Evolutionary conservation across 2,113 vertebrate genomes (phyloP).

Genomic region (Syrmaticus mikado): DNA sequence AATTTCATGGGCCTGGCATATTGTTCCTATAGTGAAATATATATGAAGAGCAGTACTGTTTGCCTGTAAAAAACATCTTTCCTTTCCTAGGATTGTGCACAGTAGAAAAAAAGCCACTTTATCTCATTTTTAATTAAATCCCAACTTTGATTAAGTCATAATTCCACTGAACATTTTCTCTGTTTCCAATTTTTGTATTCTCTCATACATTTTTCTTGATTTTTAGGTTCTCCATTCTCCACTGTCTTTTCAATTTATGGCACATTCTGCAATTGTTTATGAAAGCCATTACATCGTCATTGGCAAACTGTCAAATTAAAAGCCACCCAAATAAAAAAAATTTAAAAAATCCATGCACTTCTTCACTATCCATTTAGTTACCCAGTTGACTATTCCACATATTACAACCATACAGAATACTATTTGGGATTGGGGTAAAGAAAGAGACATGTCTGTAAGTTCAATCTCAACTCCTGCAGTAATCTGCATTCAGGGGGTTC

Average conservation of each 20-base stretch:
- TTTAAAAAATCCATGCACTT: neutral
- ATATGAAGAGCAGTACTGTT: neutral
- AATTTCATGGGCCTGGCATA: neutral
- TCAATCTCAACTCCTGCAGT: neutral
- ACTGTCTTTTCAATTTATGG: slow-evolving; percentile 16
- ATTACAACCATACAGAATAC: neutral
- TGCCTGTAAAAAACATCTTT: neutral
- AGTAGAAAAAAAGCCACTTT: neutral
- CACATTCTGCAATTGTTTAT: slow-evolving; percentile 47
- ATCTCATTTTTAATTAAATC: neutral
- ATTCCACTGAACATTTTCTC: neutral
- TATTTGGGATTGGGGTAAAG: neutral
- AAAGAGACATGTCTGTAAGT: neutral
- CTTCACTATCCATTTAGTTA: neutral
- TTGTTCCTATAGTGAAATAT: neutral
- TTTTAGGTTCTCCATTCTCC: neutral
- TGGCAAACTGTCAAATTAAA: slow-evolving; percentile 30
- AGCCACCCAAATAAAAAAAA: neutral
- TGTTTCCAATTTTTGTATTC: slow-evolving; percentile 3
- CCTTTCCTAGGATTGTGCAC: neutral
- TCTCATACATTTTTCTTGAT: neutral
- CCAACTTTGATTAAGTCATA: neutral
- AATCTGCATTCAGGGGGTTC: neutral
- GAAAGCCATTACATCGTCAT: slow-evolving; percentile 25
- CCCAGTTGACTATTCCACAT: neutral